Percentiles rank a stretch among this genome's conserved stretches.
phyloP scores from a whole-genome alignment of 2,888 invertebrate genomes.

The Nomada flava region DNA sequence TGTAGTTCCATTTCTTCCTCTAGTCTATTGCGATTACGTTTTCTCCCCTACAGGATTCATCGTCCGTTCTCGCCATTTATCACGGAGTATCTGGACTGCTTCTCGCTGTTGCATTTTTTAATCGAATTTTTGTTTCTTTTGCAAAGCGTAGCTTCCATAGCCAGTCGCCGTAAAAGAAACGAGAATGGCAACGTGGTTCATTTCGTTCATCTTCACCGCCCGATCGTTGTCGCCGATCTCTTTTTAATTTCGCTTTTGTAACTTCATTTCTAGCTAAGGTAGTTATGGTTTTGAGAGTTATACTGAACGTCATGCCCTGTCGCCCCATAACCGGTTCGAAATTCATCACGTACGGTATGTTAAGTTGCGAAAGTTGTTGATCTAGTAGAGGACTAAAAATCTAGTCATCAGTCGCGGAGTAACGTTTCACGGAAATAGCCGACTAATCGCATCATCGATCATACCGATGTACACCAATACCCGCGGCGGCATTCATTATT shows the following conservation, averaged over 20 bases:
- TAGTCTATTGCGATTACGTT: neutral
- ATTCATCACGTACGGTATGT: conserved; percentile 70
- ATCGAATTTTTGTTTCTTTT: neutral
- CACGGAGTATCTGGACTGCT: neutral
- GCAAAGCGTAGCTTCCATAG: neutral
- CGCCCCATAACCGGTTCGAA: conserved; percentile 56
- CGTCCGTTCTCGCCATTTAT: conserved; percentile 15
- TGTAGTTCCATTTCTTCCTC: neutral
- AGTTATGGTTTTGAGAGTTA: conserved; percentile 64
- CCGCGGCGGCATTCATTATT: neutral
- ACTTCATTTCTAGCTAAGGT: conserved; percentile 66
- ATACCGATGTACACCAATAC: neutral
- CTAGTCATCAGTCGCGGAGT: conserved; percentile 22
- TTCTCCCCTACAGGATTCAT: conserved; percentile 29
- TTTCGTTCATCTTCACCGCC: neutral
- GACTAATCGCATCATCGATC: conserved; percentile 49
- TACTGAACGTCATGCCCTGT: conserved; percentile 51
- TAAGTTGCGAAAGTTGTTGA: conserved; percentile 9
- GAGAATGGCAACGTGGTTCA: neutral
- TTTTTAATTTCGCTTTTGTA: conserved; percentile 36
- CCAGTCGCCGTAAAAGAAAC: neutral
- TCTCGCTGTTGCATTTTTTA: conserved; percentile 11
- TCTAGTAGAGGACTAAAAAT: conserved; percentile 59
- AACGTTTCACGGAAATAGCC: conserved; percentile 5
- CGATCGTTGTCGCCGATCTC: neutral